Conservation (phyloP, 1,140 invertebrate species). For the Caenorhabditis inopinata region DNA sequence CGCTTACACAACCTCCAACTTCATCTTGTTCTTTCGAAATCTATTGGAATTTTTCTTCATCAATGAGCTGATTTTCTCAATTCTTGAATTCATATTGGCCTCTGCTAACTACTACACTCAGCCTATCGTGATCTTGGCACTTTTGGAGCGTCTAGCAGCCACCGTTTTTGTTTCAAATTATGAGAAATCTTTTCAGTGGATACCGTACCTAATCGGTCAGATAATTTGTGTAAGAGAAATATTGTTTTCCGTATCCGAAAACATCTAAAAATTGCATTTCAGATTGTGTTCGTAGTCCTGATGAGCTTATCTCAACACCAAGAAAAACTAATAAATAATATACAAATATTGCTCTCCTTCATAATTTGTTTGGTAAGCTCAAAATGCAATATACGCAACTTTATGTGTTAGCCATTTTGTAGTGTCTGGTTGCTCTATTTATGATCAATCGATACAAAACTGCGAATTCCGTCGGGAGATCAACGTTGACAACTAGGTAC, state of each 20-base stretch:
- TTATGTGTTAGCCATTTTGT: neutral
- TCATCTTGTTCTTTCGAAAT: neutral
- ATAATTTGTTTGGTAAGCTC: neutral
- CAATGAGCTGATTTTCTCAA: neutral
- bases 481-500: slow-evolving; percentile 11
- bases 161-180: neutral
- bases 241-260: neutral
- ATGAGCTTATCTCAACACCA: slow-evolving; percentile 11
- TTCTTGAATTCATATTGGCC: neutral
- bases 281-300: neutral
- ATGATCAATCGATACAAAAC: neutral
- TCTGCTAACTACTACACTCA: slow-evolving; percentile 4
- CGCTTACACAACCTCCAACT: neutral
- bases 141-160: neutral
- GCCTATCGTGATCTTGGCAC: slow-evolving; percentile 13
- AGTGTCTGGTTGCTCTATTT: neutral
- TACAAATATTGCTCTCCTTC: neutral
- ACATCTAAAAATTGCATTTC: neutral
- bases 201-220: neutral
- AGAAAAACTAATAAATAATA: neutral
- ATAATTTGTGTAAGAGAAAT: neutral
- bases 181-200: neutral
- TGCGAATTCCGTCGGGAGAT: neutral
- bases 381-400: neutral
- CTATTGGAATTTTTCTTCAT: slow-evolving; percentile 1